Percentiles rank a stretch among this genome's conserved stretches.
Conservation (phyloP, 2,888 invertebrate species). For the Cylloceria caligata region DNA sequence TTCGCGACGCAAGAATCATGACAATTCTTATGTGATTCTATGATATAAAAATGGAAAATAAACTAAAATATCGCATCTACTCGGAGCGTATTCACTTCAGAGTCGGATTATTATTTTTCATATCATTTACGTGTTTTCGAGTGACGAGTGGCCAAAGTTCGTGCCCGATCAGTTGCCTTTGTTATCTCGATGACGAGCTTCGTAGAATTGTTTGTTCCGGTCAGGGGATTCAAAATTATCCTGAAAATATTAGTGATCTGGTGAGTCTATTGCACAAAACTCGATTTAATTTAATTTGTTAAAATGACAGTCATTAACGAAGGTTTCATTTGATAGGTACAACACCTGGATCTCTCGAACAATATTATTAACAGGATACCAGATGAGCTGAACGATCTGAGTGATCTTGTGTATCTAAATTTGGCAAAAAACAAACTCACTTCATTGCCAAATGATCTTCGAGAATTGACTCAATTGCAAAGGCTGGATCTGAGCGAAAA, state of each 20-base stretch:
- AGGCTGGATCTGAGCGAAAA: conserved; percentile 88
- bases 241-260: conserved; percentile 76
- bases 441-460: conserved; percentile 85
- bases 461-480: conserved; percentile 86
- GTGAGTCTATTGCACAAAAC: conserved; percentile 73
- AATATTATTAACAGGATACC: conserved; percentile 88
- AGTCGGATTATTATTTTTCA: conserved; percentile 19
- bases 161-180: conserved; percentile 78
- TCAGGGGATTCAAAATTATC: conserved; percentile 75
- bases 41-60: conserved; percentile 39
- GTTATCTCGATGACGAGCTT: conserved; percentile 73
- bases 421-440: conserved; percentile 86
- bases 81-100: conserved; percentile 19
- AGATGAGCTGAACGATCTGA: conserved; percentile 73
- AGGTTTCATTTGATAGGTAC: conserved; percentile 84
- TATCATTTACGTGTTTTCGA: conserved; percentile 21
- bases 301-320: not conserved
- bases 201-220: conserved; percentile 76
- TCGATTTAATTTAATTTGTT: not conserved
- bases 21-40: conserved; percentile 31
- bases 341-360: conserved; percentile 88
- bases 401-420: conserved; percentile 86
- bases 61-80: conserved; percentile 16
- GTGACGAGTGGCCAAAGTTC: conserved; percentile 21
- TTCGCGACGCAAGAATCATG: conserved; percentile 20